Percentiles rank a stretch among this genome's conserved stretches.
These are phyloP conservation scores for Dascyllus trimaculatus DNA, from an alignment of 2,113 vertebrate species.

Conservation along the genomic window DNA sequence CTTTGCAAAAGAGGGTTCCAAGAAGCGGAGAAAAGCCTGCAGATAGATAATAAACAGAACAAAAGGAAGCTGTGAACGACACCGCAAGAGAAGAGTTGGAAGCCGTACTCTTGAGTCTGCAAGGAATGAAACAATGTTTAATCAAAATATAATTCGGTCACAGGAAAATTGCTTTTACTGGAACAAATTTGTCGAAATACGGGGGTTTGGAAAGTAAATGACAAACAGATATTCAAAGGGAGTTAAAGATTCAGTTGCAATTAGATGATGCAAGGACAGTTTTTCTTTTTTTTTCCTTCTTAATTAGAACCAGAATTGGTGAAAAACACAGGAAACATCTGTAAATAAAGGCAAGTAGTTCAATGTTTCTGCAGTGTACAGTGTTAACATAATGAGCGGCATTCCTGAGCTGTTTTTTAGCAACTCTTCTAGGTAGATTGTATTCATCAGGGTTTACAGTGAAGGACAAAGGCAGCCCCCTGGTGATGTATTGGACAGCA, in stretches of 20 bases:
- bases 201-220: not conserved
- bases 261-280: no score
- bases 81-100: conserved; percentile 41
- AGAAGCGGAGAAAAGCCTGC: no score
- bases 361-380: not conserved
- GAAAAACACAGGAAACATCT: not conserved
- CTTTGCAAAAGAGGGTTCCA: not conserved
- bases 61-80: conserved; percentile 26
- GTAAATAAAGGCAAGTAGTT: not conserved
- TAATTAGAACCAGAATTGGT: no score
- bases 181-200: conserved; percentile 41
- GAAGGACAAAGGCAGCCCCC: conserved; percentile 59
- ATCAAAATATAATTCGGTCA: conserved; percentile 19
- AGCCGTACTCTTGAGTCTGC: conserved; percentile 32
- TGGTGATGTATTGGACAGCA: conserved; percentile 61
- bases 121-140: conserved; percentile 34
- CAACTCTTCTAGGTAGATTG: conserved; percentile 5
- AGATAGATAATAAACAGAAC: no score
- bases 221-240: not conserved
- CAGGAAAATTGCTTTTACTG: conserved; percentile 38
- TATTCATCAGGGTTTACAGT: conserved; percentile 30
- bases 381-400: conserved; percentile 5
- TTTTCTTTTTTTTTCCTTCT: no score
- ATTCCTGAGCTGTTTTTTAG: conserved; percentile 21
- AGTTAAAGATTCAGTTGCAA: not conserved